Percentiles rank a stretch among this genome's conserved stretches.
Conservation (phyloP, 2,797 vertebrate species). For the Microctenopoma steveboyesi region DNA sequence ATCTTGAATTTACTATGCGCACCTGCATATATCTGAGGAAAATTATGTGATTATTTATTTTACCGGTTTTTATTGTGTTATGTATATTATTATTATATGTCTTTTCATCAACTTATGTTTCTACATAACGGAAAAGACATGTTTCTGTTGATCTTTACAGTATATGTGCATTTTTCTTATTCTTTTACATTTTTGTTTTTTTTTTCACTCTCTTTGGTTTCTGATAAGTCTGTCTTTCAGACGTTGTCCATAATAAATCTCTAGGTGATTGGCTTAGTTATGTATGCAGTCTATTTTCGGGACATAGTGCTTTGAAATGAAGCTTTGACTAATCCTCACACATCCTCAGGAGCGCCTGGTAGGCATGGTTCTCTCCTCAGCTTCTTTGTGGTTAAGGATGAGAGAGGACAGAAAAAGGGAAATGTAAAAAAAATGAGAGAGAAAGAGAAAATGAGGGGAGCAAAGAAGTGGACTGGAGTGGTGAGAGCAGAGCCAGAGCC, state of each 20-base stretch:
- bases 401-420: neutral
- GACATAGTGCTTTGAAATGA: conserved; percentile 45
- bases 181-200: neutral
- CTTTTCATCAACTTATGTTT: too few relatives aligned
- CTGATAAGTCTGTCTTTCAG: neutral
- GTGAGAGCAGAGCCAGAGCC: conserved; percentile 6
- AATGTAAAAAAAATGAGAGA: neutral
- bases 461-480: neutral
- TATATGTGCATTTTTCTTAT: neutral
- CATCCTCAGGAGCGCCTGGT: conserved; percentile 30
- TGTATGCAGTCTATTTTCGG: conserved; percentile 44
- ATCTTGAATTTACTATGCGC: too few relatives aligned
- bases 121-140: too few relatives aligned
- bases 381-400: conserved; percentile 26
- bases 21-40: too few relatives aligned
- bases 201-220: neutral
- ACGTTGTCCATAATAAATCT: conserved; percentile 6
- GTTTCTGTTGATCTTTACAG: too few relatives aligned
- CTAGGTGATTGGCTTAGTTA: conserved; percentile 8
- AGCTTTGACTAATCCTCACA: conserved; percentile 56
- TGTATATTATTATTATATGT: too few relatives aligned
- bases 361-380: conserved; percentile 7
- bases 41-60: too few relatives aligned
- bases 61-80: too few relatives aligned
- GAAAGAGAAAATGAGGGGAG: neutral